Base-by-base conservation (phyloP, 1,140 invertebrate genomes). In the Bradysia coprophila region DNA sequence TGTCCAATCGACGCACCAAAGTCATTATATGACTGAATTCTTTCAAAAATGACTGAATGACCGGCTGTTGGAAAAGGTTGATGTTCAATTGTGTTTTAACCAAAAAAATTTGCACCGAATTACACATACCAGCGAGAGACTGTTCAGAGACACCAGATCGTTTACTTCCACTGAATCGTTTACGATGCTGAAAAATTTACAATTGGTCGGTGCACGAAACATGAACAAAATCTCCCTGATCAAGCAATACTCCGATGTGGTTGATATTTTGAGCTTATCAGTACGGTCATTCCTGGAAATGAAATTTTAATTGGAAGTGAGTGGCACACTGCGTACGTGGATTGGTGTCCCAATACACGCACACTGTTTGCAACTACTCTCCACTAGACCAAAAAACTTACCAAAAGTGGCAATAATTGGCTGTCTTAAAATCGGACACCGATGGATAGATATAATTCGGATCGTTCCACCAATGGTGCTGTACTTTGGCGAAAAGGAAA, bases 161-260 rank as follows among this genome's bases (percentile, higher is more conserved):
- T 50, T 49, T 4, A 54, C 38, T 3, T 2, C 40, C n/a, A 60
- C 39, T 48, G 40, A 19, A 24, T 34, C 41, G 1, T 21, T 44
- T 4, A 45, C 32, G n/a, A 57, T 39, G 4, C 36, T 21, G n/a
- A 60, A 61, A 36, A 55, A 58, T 19, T 48, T 49, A 20, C 56
- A 59, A 11, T 39, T 50, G 13, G 21, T 38, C 1, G 57, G 55
- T 20, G 11, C 21, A 3, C 49, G 41, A 22, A 60, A 58, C 56
- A 58, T 60, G n/a, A 56, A 49, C 16, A 61, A 41, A 16, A 58
- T 53, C 37, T 61, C 58, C 3, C 57, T 44, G 4, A 58, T 16
- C 16, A 61, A 41, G 18, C 50, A 50, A 3, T 38, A 40, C 38
- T 61, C 58, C 1, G 45, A 47, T 9, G 38, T 42, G 5, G 56